Conservation (phyloP, 2,888 invertebrate species). For the Ectemnius lituratus region DNA sequence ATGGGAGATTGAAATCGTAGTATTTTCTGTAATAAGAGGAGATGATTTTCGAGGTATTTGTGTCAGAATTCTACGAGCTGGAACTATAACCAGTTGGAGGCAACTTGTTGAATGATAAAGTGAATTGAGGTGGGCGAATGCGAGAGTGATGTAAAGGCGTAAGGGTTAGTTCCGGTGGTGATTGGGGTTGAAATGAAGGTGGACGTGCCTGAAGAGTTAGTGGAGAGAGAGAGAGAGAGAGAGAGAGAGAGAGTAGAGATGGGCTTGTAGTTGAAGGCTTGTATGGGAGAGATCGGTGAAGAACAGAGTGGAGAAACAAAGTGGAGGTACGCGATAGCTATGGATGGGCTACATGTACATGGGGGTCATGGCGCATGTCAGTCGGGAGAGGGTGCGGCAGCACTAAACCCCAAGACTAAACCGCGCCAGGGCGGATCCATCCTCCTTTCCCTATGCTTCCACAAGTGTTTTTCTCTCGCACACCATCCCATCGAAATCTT, state of each 20-base stretch:
- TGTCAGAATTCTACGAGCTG: too few species aligned
- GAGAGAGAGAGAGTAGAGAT: neutral
- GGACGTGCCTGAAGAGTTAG: neutral
- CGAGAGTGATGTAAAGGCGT: too few species aligned
- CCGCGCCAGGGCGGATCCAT: slow-evolving; percentile 58
- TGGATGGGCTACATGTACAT: slow-evolving; percentile 56
- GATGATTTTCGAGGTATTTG: too few species aligned
- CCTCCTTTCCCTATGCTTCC: slow-evolving; percentile 33
- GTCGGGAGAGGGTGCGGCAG: slow-evolving; percentile 72
- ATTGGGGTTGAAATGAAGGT: neutral
- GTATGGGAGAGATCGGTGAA: neutral
- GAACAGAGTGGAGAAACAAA: slow-evolving; percentile 9
- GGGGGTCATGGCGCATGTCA: slow-evolving; percentile 75
- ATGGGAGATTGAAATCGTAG: too few species aligned
- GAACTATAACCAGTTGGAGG: too few species aligned
- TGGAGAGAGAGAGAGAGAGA: neutral
- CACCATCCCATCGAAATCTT: slow-evolving; percentile 22
- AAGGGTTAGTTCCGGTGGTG: too few species aligned
- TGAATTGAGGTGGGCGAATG: too few species aligned
- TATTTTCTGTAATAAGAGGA: too few species aligned
- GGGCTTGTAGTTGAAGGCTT: neutral
- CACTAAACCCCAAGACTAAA: slow-evolving; percentile 56
- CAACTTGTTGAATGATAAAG: too few species aligned
- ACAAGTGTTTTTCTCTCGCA: slow-evolving; percentile 29
- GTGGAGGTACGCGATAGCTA: slow-evolving; percentile 38